Conservation (phyloP, 2,797 vertebrate genomes). For the Ctenosaura bakeri region DNA sequence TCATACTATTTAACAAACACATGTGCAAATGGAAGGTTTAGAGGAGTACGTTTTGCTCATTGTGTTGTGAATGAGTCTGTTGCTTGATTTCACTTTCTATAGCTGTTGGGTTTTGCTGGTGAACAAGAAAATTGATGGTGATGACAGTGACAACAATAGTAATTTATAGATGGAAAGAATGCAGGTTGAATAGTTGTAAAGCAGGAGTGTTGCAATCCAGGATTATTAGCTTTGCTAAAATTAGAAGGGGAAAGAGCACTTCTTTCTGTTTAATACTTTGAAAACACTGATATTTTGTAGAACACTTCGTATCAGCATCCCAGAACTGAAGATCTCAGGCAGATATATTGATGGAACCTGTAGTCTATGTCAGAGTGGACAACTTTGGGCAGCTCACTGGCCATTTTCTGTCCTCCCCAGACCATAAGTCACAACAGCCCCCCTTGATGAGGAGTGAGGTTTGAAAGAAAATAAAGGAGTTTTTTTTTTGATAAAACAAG, state of each 20-base stretch:
- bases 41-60: neutral
- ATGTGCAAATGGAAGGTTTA: neutral
- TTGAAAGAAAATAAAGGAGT: no score
- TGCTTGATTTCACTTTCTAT: neutral
- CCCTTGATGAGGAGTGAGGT: no score
- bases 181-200: neutral
- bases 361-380: no score
- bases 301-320: neutral
- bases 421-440: no score
- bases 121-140: neutral
- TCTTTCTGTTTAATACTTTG: constrained; percentile 30
- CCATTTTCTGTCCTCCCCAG: no score
- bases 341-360: neutral
- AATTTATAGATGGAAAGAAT: neutral
- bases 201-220: neutral
- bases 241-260: neutral
- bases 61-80: neutral
- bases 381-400: no score
- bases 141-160: neutral
- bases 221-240: neutral
- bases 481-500: no score
- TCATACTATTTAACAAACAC: neutral
- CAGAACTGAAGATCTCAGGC: neutral
- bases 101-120: neutral
- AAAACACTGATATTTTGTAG: neutral